Evolutionary conservation across 2,888 invertebrate species (phyloP), one percentile per base, ranked within the genome.

Genomic region (Hedychridium roseum): DNA sequence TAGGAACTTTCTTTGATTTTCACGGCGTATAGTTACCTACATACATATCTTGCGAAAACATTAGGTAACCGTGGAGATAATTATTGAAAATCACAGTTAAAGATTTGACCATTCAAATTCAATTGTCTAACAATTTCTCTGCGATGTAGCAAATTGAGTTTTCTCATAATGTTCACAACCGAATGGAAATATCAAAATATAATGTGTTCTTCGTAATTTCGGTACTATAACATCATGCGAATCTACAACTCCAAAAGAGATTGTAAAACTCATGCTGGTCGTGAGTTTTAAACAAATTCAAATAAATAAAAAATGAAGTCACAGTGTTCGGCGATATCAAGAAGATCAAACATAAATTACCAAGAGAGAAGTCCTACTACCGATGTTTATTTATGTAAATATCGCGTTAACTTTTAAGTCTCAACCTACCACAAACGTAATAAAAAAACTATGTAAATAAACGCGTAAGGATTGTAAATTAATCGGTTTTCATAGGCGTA

Each of bases 391-490:
- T 23, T 23, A 4, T 23, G 23, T 23, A 23, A 23, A 23, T 23
- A 23, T 5, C 23, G 23, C 4, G 5, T 5, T 6, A 23, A 23
- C 9, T 6, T 23, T 23, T 9, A 9, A 4, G 23, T 23, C n/a
- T n/a, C n/a, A n/a, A n/a, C n/a, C n/a, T n/a, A n/a, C n/a, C n/a
- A n/a, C n/a, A n/a, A n/a, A n/a, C n/a, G n/a, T 26, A 18, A 26
- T 16, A 16, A 9, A 14, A 16, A 32, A 32, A 16, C 12, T 9
- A 39, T 66, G 61, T 70, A 67, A 62, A 69, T 67, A 64, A 50
- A 34, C 31, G 38, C 56, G 42, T 51, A 50, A 61, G 39, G 37
- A 42, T 32, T 61, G 59, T 64, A 60, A 63, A 51, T 58, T 52
- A 50, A 43, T 43, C 31, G 30, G 30, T 52, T 35, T 40, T 54